A percentile compares a stretch with the other conserved stretches of the same genome.
Conservation (phyloP, 1,140 invertebrate genomes). For the Pseudomyrmex pallidus region DNA sequence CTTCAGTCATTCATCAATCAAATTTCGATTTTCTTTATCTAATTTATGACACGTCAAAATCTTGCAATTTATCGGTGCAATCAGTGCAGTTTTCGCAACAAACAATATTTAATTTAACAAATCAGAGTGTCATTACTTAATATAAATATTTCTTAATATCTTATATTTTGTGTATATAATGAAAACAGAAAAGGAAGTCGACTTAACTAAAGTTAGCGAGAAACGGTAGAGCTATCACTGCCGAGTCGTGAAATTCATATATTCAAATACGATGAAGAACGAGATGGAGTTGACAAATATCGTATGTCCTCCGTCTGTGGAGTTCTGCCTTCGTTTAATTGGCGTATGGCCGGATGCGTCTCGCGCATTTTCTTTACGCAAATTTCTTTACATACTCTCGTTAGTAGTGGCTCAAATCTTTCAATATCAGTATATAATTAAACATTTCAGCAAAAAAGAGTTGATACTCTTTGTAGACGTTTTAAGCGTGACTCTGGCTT, state of each 20-base stretch:
- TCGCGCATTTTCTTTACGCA: constrained; percentile 28
- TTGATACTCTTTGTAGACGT: constrained; percentile 27
- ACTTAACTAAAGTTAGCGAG: background rate
- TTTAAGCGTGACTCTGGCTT: constrained; percentile 37
- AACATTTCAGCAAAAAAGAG: background rate
- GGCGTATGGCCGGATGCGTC: constrained; percentile 49
- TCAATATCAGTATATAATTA: constrained; percentile 53
- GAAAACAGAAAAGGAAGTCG: background rate
- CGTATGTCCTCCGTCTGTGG: constrained; percentile 24
- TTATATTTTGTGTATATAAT: background rate
- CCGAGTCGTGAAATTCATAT: background rate
- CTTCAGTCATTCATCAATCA: background rate
- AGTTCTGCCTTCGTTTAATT: constrained; percentile 47
- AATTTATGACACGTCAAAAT: background rate
- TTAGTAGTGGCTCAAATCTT: constrained; percentile 12
- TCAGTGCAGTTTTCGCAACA: background rate
- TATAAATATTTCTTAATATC: too few species aligned
- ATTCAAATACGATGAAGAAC: constrained; percentile 1
- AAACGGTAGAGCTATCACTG: too few species aligned
- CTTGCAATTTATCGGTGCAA: background rate
- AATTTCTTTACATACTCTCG: constrained; percentile 2
- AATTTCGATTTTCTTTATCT: background rate
- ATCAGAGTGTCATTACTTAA: background rate
- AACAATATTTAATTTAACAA: background rate
- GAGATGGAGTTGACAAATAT: background rate